Evolutionary conservation across 2,797 vertebrate species (phyloP).

Genomic region (Dermochelys coriacea): DNA sequence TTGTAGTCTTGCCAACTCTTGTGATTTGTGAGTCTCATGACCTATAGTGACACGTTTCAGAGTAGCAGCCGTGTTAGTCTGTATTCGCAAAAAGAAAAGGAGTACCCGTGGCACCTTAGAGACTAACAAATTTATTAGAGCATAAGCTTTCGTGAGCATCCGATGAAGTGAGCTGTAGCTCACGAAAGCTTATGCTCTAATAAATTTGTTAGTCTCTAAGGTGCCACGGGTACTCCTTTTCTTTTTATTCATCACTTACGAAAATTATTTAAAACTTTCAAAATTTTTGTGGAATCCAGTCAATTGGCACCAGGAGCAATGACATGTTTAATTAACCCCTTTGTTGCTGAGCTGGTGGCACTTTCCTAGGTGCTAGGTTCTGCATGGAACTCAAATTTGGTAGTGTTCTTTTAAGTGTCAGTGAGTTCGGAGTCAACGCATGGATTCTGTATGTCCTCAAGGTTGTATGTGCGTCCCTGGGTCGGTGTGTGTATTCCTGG

Average conservation of each 20-base stretch:
- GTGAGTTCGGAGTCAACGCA: background rate
- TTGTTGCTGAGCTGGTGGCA: background rate
- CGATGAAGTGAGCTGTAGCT: no score
- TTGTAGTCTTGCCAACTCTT: background rate
- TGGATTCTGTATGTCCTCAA: background rate
- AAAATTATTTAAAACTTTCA: background rate
- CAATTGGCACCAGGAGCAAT: background rate
- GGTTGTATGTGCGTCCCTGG: background rate
- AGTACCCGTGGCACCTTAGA: no score
- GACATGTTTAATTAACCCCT: background rate
- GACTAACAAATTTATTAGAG: no score
- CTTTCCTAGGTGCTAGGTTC: background rate
- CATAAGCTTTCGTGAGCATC: no score
- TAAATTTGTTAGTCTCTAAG: no score
- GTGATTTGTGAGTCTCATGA: background rate
- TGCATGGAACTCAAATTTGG: background rate
- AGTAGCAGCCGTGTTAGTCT: no score
- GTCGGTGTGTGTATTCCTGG: background rate
- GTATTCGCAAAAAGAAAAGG: no score
- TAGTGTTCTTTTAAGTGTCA: background rate
- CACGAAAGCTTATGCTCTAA: no score
- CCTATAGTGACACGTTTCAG: no score
- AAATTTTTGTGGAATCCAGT: background rate
- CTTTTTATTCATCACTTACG: conserved; percentile 4
- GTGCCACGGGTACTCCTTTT: no score